Conservation (phyloP, 2,888 invertebrate species). For the Rhagonycha lutea region DNA sequence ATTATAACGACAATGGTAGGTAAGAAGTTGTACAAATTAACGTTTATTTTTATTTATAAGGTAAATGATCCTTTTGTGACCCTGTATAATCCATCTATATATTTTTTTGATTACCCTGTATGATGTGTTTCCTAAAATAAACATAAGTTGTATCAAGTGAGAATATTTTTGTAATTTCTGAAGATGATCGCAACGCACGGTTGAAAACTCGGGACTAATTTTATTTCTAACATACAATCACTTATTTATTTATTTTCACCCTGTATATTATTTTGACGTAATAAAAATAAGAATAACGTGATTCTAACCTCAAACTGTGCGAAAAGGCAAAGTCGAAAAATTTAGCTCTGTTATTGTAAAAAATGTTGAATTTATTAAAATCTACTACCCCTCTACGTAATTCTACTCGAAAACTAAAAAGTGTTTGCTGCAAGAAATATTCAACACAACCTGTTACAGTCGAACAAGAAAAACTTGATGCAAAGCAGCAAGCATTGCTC, state of each 20-base stretch:
- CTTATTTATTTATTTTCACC: neutral
- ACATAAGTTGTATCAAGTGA: too few species aligned
- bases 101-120: too few species aligned
- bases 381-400: neutral
- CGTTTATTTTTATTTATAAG: too few species aligned
- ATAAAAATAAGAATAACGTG: neutral
- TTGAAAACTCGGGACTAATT: too few species aligned
- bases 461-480: conserved; percentile 1
- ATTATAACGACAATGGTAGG: too few species aligned
- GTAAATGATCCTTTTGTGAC: too few species aligned
- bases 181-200: too few species aligned
- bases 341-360: neutral
- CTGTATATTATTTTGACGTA: neutral
- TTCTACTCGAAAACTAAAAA: neutral
- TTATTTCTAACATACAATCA: too few species aligned
- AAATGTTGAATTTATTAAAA: neutral
- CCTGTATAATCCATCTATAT: too few species aligned
- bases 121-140: too few species aligned
- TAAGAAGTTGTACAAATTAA: too few species aligned
- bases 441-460: conserved; percentile 27
- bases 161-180: too few species aligned
- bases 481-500: neutral
- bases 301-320: neutral
- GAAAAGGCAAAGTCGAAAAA: neutral
- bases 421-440: conserved; percentile 1